Evolutionary conservation across 2,888 invertebrate genomes (phyloP).

Genomic region (Erebia ligea): DNA sequence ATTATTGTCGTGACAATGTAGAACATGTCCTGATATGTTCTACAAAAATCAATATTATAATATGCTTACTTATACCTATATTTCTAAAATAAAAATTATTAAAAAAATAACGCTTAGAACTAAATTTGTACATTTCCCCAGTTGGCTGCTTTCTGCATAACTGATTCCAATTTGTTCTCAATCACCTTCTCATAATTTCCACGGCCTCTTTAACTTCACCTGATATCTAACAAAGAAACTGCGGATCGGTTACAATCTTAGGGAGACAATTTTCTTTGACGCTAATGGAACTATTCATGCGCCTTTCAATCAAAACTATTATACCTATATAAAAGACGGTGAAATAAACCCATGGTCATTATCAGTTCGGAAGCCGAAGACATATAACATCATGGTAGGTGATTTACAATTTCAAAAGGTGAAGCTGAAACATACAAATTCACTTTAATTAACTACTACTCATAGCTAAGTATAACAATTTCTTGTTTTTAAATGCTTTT

Average conservation of each 20-base stretch:
- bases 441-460: constrained; percentile 2
- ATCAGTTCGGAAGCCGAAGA: constrained; percentile 42
- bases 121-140: too few relatives aligned
- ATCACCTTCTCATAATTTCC: background rate
- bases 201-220: constrained; percentile 7
- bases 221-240: constrained; percentile 32
- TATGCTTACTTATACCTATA: too few relatives aligned
- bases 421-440: constrained; percentile 5
- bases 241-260: constrained; percentile 41
- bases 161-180: background rate
- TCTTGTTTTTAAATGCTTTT: background rate
- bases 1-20: too few relatives aligned
- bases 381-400: constrained; percentile 61
- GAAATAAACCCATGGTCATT: constrained; percentile 40
- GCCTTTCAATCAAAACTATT: constrained; percentile 58
- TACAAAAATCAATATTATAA: too few relatives aligned
- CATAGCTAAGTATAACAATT: background rate
- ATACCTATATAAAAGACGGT: constrained; percentile 61
- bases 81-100: too few relatives aligned
- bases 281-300: constrained; percentile 68
- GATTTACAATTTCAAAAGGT: background rate
- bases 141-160: too few relatives aligned
- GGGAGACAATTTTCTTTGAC: constrained; percentile 27
- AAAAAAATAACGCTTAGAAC: too few relatives aligned
- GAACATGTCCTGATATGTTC: too few relatives aligned